A percentile compares a stretch with the other conserved stretches of the same genome.
phyloP scores from a whole-genome alignment of 2,113 vertebrate species.

The Cyanistes caeruleus region DNA sequence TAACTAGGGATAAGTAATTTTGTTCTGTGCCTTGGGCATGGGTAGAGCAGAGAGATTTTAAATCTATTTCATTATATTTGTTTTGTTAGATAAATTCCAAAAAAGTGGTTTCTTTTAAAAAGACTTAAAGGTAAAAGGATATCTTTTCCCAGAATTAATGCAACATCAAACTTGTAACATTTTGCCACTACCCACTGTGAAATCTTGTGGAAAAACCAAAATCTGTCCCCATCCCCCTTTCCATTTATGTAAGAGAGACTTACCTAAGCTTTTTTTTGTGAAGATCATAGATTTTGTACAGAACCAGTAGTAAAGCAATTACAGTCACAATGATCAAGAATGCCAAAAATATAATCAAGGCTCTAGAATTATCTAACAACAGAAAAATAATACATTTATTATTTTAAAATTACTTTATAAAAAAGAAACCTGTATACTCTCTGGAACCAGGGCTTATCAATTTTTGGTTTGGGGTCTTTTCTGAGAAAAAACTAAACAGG shows the following conservation, averaged over 20 bases:
- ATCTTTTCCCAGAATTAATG: background rate
- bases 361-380: constrained; percentile 83
- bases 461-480: background rate
- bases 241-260: background rate
- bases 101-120: background rate
- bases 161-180: background rate
- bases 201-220: background rate
- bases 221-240: background rate
- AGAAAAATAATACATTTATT: background rate
- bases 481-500: background rate
- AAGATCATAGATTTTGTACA: constrained; percentile 89
- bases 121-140: background rate
- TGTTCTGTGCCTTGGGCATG: background rate
- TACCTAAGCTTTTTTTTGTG: constrained; percentile 81
- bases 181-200: background rate
- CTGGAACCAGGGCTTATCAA: background rate
- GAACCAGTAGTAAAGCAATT: constrained; percentile 84
- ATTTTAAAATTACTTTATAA: background rate
- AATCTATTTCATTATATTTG: background rate
- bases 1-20: background rate
- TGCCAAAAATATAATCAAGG: constrained; percentile 84
- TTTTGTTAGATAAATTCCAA: background rate
- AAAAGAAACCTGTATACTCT: background rate
- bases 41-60: background rate
- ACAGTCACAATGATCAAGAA: constrained; percentile 88